phyloP scores from a whole-genome alignment of 2,113 vertebrate genomes.

The Columba livia region DNA sequence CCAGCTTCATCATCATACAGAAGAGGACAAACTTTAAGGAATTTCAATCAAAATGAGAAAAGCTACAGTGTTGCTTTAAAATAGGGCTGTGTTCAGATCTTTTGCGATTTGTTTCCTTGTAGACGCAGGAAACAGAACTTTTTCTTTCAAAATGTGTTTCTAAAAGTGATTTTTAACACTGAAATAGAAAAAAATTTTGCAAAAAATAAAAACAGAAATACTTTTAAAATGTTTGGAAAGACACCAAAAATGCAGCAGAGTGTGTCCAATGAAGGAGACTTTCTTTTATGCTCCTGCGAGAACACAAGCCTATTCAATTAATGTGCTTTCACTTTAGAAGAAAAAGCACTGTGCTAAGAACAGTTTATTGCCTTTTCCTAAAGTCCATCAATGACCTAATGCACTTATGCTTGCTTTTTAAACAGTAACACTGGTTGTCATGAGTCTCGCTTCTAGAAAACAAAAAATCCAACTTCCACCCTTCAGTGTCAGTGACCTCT shows the following conservation, averaged over 20 bases:
- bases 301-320: not conserved
- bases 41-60: not conserved
- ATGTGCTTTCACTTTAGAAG: slow-evolving; percentile 18
- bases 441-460: not conserved
- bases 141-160: not conserved
- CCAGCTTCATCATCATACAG: not conserved
- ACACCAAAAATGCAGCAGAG: too few relatives aligned
- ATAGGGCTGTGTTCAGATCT: not conserved
- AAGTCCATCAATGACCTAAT: not conserved
- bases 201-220: not conserved
- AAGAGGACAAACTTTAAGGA: not conserved
- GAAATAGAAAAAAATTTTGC: not conserved
- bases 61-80: not conserved
- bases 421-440: not conserved
- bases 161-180: not conserved
- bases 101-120: not conserved
- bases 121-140: not conserved
- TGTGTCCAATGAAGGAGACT: not conserved
- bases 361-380: not conserved
- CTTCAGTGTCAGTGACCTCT: not conserved
- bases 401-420: not conserved
- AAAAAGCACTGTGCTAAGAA: not conserved
- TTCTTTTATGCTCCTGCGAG: slow-evolving; percentile 6
- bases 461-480: not conserved
- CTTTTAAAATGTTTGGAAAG: too few relatives aligned